Base-by-base conservation (phyloP, 1,140 invertebrate genomes). In the Leptestheria dahalacensis region DNA sequence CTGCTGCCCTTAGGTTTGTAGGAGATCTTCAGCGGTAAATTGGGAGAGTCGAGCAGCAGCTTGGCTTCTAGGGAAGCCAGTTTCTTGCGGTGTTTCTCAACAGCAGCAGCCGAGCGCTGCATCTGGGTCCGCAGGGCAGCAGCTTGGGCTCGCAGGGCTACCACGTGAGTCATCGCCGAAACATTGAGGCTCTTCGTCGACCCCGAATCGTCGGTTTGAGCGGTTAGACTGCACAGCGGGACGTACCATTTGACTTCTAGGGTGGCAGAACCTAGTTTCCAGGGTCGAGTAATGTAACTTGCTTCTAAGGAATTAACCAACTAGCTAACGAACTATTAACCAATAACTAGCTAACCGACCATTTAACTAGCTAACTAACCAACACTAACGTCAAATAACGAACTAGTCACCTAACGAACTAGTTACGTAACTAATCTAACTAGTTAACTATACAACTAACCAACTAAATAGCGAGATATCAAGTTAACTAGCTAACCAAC, bases 1-100 rank as follows among this genome's bases (percentile, higher is more conserved):
- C 48, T 26, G 20, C 74, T 73, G 57, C 77, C 76, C 60, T 72
- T 73, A 49, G 64, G 66, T 65, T 82, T 84, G 57, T 85, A 78
- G 41, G 78, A 77, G 48, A 89, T 78, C 65, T 83, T 77, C 69
- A 94, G 84, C 47, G 90, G 79, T 61, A 95, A 73, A 74, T 91
- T 90, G 6, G 91, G 91, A 2, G 88, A 91, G 21, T 88, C 86
- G 64, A 94, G 74, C 52, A 94, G 86, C 63, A 96, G 73, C 72
- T 91, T 86, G 11, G 85, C 88, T 72, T 95, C 90, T 46, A 92
- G 71, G 71, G 92, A 90, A 11, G 86, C 80, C 59, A 93, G 74
- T 70, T 92, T 90, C 73, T 92, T 92, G 33, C 86, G 77, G 67
- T 89, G 82, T 67, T 92, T 92, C 64, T 93, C 90, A 0, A 84